phyloP scores from a whole-genome alignment of 2,113 vertebrate genomes.

The Corythornis vintsioides region DNA sequence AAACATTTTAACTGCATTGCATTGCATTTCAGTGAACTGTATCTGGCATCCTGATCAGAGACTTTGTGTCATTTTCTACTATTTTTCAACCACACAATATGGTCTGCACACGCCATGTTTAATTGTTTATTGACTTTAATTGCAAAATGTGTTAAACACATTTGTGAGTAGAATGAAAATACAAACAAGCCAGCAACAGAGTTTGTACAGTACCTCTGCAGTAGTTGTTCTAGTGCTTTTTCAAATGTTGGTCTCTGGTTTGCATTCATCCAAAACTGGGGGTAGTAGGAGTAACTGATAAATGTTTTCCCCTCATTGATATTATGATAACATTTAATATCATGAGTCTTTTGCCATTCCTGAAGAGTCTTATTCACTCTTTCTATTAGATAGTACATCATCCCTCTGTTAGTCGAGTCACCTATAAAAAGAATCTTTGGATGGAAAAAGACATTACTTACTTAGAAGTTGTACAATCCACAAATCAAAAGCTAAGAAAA shows the following conservation, averaged over 20 bases:
- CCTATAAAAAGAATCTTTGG: conserved; percentile 92
- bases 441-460: conserved; percentile 5
- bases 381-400: conserved; percentile 97
- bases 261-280: conserved; percentile 90
- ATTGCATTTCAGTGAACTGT: conserved; percentile 66
- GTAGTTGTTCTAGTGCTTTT: conserved; percentile 85
- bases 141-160: neutral
- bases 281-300: conserved; percentile 93
- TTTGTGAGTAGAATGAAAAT: neutral
- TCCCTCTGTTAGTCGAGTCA: conserved; percentile 95
- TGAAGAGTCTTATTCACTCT: conserved; percentile 89
- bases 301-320: conserved; percentile 86
- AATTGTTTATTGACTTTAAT: conserved; percentile 53
- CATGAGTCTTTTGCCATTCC: conserved; percentile 91
- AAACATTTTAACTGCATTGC: conserved; percentile 66
- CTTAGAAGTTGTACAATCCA: neutral
- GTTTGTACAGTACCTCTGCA: conserved; percentile 81
- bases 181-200: neutral
- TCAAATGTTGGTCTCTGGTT: conserved; percentile 86
- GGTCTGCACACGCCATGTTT: neutral
- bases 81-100: conserved; percentile 42
- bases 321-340: conserved; percentile 83
- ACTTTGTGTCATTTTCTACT: conserved; percentile 56
- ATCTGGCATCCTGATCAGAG: conserved; percentile 54
- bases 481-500: neutral